A percentile compares a stretch with the other conserved stretches of the same genome.
These are phyloP conservation scores for Glaucidium brasilianum DNA, from an alignment of 2,113 vertebrate species.

Conservation along the genomic window DNA sequence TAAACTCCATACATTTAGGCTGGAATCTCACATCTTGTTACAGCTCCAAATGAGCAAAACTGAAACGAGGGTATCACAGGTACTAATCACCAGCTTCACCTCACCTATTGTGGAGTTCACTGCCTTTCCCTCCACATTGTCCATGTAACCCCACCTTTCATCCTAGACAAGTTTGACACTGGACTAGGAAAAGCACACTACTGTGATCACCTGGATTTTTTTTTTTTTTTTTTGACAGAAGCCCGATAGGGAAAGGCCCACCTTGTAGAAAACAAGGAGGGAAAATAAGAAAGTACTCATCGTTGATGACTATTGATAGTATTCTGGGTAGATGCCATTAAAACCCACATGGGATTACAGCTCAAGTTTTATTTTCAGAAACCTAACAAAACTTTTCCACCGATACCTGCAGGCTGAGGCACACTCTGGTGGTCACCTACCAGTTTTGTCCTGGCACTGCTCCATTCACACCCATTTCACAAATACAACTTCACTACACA, in stretches of 20 bases:
- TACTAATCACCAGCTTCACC: not conserved
- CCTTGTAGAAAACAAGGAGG: not conserved
- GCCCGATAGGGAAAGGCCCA: not conserved
- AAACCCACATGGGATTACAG: not conserved
- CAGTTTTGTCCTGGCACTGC: not conserved
- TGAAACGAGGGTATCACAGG: rapidly evolving
- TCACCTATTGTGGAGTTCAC: not conserved
- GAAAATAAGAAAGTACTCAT: not conserved
- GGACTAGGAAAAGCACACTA: not conserved
- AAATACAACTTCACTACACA: not conserved
- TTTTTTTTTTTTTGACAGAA: not conserved
- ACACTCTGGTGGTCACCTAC: not conserved
- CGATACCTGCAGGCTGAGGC: not conserved
- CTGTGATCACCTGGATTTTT: not conserved
- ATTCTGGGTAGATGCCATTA: not conserved
- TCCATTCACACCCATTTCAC: not conserved
- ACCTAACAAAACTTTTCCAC: not conserved
- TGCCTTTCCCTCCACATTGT: not conserved
- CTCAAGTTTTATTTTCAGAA: not conserved
- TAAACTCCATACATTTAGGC: not conserved
- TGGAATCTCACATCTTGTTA: not conserved
- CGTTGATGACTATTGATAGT: not conserved
- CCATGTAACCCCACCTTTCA: not conserved
- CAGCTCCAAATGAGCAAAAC: not conserved
- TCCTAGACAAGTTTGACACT: rapidly evolving